A percentile compares a stretch with the other conserved stretches of the same genome.
These are phyloP conservation scores for Grantiella picta DNA, from an alignment of 2,113 vertebrate genomes.

Conservation along the genomic window DNA sequence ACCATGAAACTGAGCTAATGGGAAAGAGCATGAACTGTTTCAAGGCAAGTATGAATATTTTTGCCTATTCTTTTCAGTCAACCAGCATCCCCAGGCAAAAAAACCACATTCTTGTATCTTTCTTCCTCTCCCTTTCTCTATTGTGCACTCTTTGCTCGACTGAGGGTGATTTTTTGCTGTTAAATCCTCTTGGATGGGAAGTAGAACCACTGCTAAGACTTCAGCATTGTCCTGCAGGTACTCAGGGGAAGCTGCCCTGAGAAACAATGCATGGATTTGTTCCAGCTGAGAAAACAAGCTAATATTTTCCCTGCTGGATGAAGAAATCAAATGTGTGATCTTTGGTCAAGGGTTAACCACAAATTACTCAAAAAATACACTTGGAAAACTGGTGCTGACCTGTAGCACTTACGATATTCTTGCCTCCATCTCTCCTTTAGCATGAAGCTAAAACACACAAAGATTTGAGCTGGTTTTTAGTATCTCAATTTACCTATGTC, in stretches of 20 bases:
- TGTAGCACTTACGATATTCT: not conserved
- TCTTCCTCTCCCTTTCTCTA: not conserved
- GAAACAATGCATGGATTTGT: constrained; percentile 6
- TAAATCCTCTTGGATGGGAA: not conserved
- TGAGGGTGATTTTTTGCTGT: not conserved
- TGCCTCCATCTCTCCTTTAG: not conserved
- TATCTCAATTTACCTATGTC: not conserved
- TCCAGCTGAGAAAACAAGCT: constrained; percentile 20
- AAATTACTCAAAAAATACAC: not conserved
- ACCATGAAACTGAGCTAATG: constrained; percentile 9
- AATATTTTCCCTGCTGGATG: not conserved
- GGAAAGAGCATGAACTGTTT: not conserved
- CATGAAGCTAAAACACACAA: not conserved
- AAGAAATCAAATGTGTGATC: not conserved
- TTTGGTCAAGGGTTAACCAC: not conserved
- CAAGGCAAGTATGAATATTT: not conserved
- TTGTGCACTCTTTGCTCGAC: not conserved
- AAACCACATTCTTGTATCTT: not conserved
- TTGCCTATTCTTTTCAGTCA: not conserved
- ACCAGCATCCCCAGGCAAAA: not conserved
- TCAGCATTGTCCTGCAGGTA: not conserved
- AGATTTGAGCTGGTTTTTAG: not conserved
- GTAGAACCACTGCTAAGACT: not conserved
- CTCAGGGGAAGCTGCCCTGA: not conserved
- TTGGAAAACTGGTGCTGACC: not conserved